These are phyloP conservation scores for Lethenteron camtschaticum DNA, from an alignment of 2,113 vertebrate species.

Conservation along the genomic window DNA sequence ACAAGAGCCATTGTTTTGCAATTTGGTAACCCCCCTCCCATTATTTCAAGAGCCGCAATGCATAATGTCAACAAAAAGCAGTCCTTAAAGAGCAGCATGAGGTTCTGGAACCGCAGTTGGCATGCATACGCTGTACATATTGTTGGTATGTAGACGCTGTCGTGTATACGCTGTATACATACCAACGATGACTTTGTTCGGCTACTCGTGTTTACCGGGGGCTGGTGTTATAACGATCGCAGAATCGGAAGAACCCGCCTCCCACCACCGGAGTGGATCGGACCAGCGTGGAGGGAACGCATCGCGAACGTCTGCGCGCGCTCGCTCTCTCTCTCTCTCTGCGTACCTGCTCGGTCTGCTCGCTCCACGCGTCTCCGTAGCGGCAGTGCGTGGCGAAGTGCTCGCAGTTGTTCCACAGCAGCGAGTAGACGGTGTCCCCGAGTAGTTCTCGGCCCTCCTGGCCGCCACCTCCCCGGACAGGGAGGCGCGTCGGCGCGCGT, in stretches of 20 bases:
- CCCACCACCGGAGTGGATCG: background rate
- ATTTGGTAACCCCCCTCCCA: no score
- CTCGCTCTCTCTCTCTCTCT: background rate
- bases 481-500: constrained; percentile 19
- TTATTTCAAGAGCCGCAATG: no score
- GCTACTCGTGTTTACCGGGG: background rate
- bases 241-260: background rate
- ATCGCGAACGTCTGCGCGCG: background rate
- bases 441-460: constrained; percentile 35
- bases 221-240: constrained; percentile 1
- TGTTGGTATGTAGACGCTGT: background rate
- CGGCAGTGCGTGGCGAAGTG: constrained; percentile 74
- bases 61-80: no score
- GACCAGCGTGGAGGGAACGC: background rate
- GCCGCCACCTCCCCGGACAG: constrained; percentile 41
- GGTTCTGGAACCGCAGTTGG: no score
- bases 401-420: constrained; percentile 88
- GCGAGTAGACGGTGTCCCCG: constrained; percentile 43
- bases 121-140: no score
- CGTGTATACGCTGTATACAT: background rate
- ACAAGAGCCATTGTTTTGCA: no score
- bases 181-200: background rate
- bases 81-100: no score
- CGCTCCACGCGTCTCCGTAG: constrained; percentile 39
- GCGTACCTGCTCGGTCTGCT: constrained; percentile 59